phyloP scores from a whole-genome alignment of 2,888 invertebrate genomes.

The Patella depressa region DNA sequence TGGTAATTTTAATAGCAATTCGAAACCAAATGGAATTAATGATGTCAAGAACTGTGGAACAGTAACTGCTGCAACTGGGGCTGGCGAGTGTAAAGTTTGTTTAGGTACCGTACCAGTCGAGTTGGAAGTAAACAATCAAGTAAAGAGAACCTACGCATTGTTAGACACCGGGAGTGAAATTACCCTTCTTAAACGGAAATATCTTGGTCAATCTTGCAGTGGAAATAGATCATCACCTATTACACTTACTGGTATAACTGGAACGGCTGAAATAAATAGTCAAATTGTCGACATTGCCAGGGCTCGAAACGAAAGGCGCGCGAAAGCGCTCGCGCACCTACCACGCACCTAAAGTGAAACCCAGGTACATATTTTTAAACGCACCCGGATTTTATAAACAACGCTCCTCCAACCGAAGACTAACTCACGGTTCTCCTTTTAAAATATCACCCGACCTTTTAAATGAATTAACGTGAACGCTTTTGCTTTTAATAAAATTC shows the following conservation, averaged over 20 bases:
- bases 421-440: too few species aligned
- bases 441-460: too few species aligned
- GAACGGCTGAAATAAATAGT: background rate
- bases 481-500: too few species aligned
- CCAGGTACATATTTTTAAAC: too few species aligned
- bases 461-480: too few species aligned
- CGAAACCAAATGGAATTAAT: background rate
- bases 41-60: background rate
- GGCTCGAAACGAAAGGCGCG: too few species aligned
- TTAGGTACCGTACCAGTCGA: background rate
- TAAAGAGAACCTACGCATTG: background rate
- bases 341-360: too few species aligned
- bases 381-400: too few species aligned
- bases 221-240: background rate
- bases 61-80: slow-evolving; percentile 1
- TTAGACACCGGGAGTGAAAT: background rate
- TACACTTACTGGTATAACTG: slow-evolving; percentile 8
- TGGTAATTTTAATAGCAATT: too few species aligned
- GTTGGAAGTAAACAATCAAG: background rate
- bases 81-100: background rate
- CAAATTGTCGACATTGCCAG: background rate
- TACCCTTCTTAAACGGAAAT: background rate
- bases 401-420: too few species aligned
- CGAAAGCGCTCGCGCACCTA: too few species aligned
- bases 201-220: background rate